Evolutionary conservation across 2,113 vertebrate genomes (phyloP).

Genomic region (Zingel zingel): DNA sequence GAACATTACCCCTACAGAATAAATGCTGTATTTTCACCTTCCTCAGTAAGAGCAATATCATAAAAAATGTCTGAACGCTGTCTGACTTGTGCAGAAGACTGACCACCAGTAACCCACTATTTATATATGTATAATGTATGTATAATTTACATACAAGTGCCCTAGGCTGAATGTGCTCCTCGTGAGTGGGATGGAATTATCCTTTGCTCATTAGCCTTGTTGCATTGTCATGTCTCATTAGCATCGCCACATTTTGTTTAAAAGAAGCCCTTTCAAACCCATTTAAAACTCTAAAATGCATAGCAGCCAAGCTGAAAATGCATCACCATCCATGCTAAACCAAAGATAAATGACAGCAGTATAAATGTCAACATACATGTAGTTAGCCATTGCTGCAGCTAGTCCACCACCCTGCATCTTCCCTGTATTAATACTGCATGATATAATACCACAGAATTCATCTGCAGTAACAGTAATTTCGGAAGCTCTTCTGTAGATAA

Average conservation of each 20-base stretch:
- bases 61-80: constrained; percentile 32
- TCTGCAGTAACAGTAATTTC: constrained; percentile 39
- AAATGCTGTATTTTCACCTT: constrained; percentile 9
- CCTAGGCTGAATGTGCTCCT: not conserved
- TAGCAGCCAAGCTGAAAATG: not conserved
- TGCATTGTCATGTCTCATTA: not conserved
- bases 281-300: not conserved
- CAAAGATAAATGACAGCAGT: not conserved
- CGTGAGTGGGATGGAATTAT: not conserved
- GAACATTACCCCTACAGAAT: not conserved
- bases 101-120: not conserved
- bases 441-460: constrained; percentile 5
- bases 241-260: not conserved
- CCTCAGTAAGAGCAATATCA: not conserved
- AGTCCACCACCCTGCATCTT: not conserved
- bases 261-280: not conserved
- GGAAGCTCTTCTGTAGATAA: constrained; percentile 4
- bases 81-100: not conserved
- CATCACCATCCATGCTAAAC: not conserved
- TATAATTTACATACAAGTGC: constrained; percentile 39
- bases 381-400: not conserved
- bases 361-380: not conserved
- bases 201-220: not conserved
- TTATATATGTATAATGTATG: not conserved
- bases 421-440: constrained; percentile 2